phyloP scores from a whole-genome alignment of 2,113 vertebrate species.

The Colistium nudipinnis region DNA sequence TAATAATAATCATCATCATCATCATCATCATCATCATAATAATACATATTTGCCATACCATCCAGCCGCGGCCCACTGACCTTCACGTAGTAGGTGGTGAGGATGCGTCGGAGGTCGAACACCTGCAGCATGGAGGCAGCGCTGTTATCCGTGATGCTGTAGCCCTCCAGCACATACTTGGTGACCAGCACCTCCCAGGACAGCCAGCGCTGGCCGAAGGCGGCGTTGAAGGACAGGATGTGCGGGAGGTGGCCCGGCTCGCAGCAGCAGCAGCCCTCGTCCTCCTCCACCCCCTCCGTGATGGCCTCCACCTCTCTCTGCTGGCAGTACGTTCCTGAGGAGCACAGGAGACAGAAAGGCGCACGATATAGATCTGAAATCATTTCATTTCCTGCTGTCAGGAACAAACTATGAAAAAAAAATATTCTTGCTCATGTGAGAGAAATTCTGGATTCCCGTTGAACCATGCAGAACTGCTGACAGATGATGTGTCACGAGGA shows the following conservation, averaged over 20 bases:
- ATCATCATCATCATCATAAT: background rate
- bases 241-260: slow-evolving; percentile 91
- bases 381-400: too few species aligned
- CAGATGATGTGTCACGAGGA: slow-evolving; percentile 12
- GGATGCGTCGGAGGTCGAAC: slow-evolving; percentile 91
- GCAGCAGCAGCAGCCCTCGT: slow-evolving; percentile 92
- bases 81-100: slow-evolving; percentile 94
- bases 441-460: background rate
- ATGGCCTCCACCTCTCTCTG: slow-evolving; percentile 94
- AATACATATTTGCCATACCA: background rate
- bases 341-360: background rate
- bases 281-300: slow-evolving; percentile 92
- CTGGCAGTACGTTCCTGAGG: slow-evolving; percentile 89
- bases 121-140: slow-evolving; percentile 94
- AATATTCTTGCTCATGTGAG: background rate
- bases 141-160: slow-evolving; percentile 93
- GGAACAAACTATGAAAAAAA: background rate
- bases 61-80: slow-evolving; percentile 53
- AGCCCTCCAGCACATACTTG: slow-evolving; percentile 92
- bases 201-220: slow-evolving; percentile 93
- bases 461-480: slow-evolving; percentile 1
- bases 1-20: too few species aligned
- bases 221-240: slow-evolving; percentile 90
- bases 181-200: slow-evolving; percentile 93
- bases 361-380: background rate